Evolutionary conservation across 2,888 invertebrate species (phyloP), one percentile per base, ranked within the genome.

Genomic region (Cyaniris semiargus): DNA sequence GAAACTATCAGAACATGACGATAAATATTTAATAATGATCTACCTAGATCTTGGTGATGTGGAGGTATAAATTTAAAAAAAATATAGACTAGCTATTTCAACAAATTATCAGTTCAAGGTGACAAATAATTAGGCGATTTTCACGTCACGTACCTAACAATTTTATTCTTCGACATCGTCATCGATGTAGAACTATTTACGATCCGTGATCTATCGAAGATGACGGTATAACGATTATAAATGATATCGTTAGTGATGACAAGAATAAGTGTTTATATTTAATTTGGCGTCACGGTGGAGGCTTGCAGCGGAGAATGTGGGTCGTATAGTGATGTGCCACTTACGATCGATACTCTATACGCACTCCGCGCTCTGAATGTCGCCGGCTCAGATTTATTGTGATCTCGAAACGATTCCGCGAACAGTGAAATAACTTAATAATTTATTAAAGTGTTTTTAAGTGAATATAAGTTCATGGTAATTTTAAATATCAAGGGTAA

Each of bases 301-400:
- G 66, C 66, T 31, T 66, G 66, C 27, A 87, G 88, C 88, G 89
- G 86, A 90, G 92, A 92, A 92, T 90, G 91, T 89, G 90, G 87
- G 86, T 89, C 88, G 89, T 90, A n/a, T n/a, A 86, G 87, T 89
- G 87, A 90, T 44, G 72, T 44, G 48, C 74, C 53, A 74, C 56
- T 78, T 78, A 86, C 87, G 90, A 92, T 92, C 91, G 91, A 93
- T 93, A 91, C 89, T 87, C 88, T 89, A 91, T 91, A 92, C 92
- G 89, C 89, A 86, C 84, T 27, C 48, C 88, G 88, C 87, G 88
- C 89, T 90, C 90, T 89, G 86, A 89, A 90, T 89, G 87, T 85
- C 86, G 84, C 84, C 85, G 86, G 86, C 88, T 88, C 86, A 86
- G 87, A 86, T 81, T 83, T 81, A 81, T 80, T 80, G 38, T 77